Conservation (phyloP, 2,113 vertebrate species). For the Chauna torquata region DNA sequence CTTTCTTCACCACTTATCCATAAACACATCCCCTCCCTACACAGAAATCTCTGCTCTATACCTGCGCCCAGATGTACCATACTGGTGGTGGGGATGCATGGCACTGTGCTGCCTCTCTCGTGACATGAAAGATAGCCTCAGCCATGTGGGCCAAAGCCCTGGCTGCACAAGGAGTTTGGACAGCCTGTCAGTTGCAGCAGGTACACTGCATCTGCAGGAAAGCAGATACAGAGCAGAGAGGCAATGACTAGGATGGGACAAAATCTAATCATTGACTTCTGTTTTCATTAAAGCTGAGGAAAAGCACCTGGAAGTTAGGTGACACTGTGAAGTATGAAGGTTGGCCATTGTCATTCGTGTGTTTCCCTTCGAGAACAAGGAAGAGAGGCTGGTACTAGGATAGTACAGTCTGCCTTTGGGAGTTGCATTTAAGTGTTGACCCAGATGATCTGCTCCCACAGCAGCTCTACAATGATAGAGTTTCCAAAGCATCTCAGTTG, state of each 20-base stretch:
- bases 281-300: background rate
- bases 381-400: background rate
- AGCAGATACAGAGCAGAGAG: background rate
- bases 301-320: background rate
- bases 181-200: background rate
- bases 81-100: background rate
- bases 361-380: background rate
- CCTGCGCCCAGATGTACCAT: background rate
- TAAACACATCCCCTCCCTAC: accelerated
- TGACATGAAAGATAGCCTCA: background rate
- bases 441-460: background rate
- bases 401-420: background rate
- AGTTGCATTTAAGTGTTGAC: background rate
- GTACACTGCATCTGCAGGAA: background rate
- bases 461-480: background rate
- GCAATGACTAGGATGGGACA: background rate
- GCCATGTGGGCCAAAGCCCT: background rate
- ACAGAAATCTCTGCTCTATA: background rate
- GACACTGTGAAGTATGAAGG: background rate
- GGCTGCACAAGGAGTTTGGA: background rate
- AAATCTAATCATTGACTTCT: background rate
- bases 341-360: background rate
- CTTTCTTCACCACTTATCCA: background rate
- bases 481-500: background rate
- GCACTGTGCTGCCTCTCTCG: accelerated